Percentiles rank a stretch among this genome's conserved stretches.
Evolutionary conservation across 2,888 invertebrate species (phyloP).

Genomic region (Dugesia japonica): DNA sequence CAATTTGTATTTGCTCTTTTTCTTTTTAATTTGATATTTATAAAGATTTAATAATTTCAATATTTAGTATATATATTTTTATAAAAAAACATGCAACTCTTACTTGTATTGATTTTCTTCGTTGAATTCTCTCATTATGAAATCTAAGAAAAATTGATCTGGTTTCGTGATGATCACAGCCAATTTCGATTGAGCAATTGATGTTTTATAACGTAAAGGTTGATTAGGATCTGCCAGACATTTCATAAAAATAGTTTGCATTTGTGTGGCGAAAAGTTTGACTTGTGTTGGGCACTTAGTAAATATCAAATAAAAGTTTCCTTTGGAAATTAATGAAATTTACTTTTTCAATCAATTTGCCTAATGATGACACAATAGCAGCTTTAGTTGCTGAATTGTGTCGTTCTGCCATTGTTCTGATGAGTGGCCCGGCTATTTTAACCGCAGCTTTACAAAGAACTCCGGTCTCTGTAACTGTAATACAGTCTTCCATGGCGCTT

Average conservation of each 20-base stretch:
- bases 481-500: slow-evolving; percentile 68
- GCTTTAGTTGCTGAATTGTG: slow-evolving; percentile 84
- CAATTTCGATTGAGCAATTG: slow-evolving; percentile 50
- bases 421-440: slow-evolving; percentile 87
- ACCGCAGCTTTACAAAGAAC: slow-evolving; percentile 82
- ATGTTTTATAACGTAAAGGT: slow-evolving; percentile 72
- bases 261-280: slow-evolving; percentile 90
- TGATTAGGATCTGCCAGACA: slow-evolving; percentile 75
- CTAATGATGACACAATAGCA: slow-evolving; percentile 80
- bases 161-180: not conserved
- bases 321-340: not conserved
- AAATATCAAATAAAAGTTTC: slow-evolving; percentile 21
- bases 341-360: slow-evolving; percentile 73
- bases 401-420: slow-evolving; percentile 83
- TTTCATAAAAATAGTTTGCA: slow-evolving; percentile 92
- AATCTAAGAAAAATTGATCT: not conserved
- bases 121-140: not conserved
- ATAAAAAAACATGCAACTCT: no score
- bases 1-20: no score
- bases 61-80: no score
- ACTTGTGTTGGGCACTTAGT: slow-evolving; percentile 72
- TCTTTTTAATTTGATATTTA: no score
- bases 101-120: slow-evolving; percentile 13
- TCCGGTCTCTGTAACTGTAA: slow-evolving; percentile 65
- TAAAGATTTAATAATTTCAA: no score